These are phyloP conservation scores for Hirudinaria manillensis DNA, from an alignment of 2,888 invertebrate species.

Conservation along the genomic window DNA sequence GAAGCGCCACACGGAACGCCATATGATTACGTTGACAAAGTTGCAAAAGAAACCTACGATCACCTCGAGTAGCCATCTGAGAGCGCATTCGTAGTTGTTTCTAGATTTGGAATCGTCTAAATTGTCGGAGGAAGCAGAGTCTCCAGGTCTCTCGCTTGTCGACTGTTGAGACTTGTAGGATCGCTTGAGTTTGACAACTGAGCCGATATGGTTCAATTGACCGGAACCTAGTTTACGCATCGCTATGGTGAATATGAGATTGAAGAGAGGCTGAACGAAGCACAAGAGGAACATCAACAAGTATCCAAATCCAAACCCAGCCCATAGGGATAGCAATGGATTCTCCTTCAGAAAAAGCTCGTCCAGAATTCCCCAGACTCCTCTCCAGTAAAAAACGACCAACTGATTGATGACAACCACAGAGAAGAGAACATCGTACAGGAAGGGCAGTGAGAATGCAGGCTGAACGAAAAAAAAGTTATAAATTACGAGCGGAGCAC, in stretches of 20 bases:
- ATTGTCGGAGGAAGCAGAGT: too few relatives aligned
- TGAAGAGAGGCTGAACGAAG: constrained; percentile 26
- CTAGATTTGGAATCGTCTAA: background rate
- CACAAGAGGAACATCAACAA: constrained; percentile 12
- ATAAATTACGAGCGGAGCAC: too few relatives aligned
- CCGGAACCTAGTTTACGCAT: too few relatives aligned
- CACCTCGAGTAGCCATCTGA: constrained; percentile 30
- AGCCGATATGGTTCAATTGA: too few relatives aligned
- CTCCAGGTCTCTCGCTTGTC: too few relatives aligned
- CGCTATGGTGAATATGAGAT: constrained; percentile 8
- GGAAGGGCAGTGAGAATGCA: background rate
- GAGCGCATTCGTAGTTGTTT: background rate
- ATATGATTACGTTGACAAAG: constrained; percentile 23
- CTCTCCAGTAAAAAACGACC: constrained; percentile 32
- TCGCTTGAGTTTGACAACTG: too few relatives aligned
- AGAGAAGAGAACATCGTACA: constrained; percentile 17
- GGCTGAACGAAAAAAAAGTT: background rate
- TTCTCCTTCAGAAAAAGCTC: constrained; percentile 20
- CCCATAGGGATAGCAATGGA: background rate
- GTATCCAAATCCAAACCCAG: constrained; percentile 27
- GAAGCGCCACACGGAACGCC: constrained; percentile 29
- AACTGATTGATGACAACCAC: constrained; percentile 29
- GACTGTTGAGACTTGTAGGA: background rate
- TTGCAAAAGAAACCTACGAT: constrained; percentile 23
- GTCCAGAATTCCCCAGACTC: constrained; percentile 26